A percentile compares a stretch with the other conserved stretches of the same genome.
phyloP scores from a whole-genome alignment of 2,888 invertebrate species.

The Nomada flava region DNA sequence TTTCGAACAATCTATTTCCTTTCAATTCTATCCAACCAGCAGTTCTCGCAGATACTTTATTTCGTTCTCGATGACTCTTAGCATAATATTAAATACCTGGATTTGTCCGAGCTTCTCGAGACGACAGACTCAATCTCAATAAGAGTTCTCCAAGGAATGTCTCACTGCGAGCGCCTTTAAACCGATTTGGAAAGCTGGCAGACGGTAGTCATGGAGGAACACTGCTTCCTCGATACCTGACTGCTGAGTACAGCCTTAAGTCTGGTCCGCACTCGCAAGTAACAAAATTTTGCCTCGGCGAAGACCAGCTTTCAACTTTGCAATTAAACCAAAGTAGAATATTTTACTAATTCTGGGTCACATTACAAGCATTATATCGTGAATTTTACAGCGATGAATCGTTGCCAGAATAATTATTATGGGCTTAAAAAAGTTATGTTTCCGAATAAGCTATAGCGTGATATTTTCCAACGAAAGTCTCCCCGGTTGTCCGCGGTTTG shows the following conservation, averaged over 20 bases:
- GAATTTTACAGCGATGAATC: no score
- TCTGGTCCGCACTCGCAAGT: constrained; percentile 18
- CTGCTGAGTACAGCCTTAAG: constrained; percentile 21
- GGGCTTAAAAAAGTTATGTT: not conserved
- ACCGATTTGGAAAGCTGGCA: constrained; percentile 40
- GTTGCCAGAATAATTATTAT: no score
- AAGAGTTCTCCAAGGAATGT: constrained; percentile 34
- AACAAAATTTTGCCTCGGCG: constrained; percentile 5
- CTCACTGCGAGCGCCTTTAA: not conserved
- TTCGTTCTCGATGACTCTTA: not conserved
- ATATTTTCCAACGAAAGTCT: not conserved
- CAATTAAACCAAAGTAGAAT: not conserved
- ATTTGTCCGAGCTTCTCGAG: not conserved
- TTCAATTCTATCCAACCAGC: not conserved
- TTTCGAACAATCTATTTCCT: no score
- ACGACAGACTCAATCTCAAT: constrained; percentile 56
- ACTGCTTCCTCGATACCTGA: constrained; percentile 2
- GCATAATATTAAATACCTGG: not conserved
- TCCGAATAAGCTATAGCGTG: no score
- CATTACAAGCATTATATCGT: no score
- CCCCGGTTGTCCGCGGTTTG: not conserved
- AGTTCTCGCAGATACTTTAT: no score
- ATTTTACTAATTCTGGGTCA: not conserved
- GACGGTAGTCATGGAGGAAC: constrained; percentile 30
- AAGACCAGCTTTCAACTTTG: not conserved